phyloP scores from a whole-genome alignment of 2,888 invertebrate species.

The Glyphotaelius pellucidus region DNA sequence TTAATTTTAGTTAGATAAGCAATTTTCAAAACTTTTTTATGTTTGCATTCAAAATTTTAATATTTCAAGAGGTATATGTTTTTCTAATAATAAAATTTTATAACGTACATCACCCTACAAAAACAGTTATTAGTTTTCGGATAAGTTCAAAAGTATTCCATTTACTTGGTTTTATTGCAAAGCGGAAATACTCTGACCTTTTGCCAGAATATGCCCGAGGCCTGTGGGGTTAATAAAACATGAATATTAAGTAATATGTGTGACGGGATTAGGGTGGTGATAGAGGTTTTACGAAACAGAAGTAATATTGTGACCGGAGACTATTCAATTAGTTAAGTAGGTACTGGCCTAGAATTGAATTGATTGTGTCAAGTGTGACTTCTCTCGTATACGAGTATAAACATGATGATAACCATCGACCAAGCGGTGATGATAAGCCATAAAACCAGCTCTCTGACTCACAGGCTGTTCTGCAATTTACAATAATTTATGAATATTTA shows the following conservation, averaged over 20 bases:
- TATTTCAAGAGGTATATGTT: no score
- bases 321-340: conserved; percentile 26
- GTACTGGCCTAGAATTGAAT: conserved; percentile 38
- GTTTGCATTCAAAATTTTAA: no score
- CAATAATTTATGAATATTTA: not conserved
- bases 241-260: not conserved
- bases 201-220: no score
- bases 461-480: not conserved
- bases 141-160: no score
- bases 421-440: not conserved
- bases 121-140: no score
- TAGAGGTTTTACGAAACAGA: conserved; percentile 11
- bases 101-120: no score
- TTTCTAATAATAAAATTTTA: no score
- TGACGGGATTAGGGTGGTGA: not conserved
- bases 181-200: no score
- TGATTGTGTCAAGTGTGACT: conserved; percentile 44
- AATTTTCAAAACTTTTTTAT: no score
- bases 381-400: not conserved
- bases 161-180: no score
- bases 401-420: not conserved
- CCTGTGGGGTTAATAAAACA: no score
- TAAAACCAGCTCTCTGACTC: not conserved
- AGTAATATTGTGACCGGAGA: not conserved
- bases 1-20: no score